These are phyloP conservation scores for pig (Sus scrofa) DNA, from an alignment of 2,113 vertebrate species.

Conservation along the genomic window T2T-Sscrofa CM000820.6:18180501-18181000, in stretches of 20 bases:
- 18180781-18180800: not conserved
- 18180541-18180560: slow-evolving; percentile 39
- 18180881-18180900: not conserved
- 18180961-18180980: not conserved
- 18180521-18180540: not conserved
- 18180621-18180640: not conserved
- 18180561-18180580: not conserved
- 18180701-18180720: not conserved
- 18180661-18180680: not conserved
- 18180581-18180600: not conserved
- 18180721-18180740: not conserved
- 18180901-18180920: not conserved
- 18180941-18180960: not conserved
- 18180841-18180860: not conserved
- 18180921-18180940: not conserved
- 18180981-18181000: not conserved
- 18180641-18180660: not conserved
- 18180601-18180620: not conserved
- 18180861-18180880: not conserved
- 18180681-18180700: not conserved
- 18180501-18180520: slow-evolving; percentile 9
- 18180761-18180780: not conserved
- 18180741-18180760: slow-evolving; percentile 32
- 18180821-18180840: not conserved
- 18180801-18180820: slow-evolving; percentile 25